Conservation (phyloP, 2,797 vertebrate species). For the Podarcis siculus region DNA sequence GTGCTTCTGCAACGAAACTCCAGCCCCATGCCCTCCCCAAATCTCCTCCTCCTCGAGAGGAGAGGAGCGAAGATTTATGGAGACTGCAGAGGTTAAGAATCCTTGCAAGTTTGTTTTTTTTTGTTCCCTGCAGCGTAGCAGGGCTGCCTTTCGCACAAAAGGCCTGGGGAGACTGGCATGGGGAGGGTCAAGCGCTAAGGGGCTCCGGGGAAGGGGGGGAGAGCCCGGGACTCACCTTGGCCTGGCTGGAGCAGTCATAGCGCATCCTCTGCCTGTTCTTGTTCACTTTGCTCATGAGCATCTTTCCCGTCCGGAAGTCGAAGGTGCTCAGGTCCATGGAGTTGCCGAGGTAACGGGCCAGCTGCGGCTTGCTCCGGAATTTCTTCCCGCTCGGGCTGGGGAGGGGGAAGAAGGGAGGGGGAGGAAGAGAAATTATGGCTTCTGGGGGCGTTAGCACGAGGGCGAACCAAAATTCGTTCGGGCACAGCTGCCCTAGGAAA, state of each 20-base stretch:
- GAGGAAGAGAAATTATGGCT: background rate
- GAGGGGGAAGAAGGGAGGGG: background rate
- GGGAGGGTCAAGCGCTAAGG: no score
- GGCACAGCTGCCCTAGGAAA: no score
- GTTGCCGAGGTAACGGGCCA: slow-evolving; percentile 98
- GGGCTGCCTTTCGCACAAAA: no score
- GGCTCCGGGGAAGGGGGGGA: rapidly evolving
- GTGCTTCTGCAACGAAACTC: no score
- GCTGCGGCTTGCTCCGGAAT: slow-evolving; percentile 98
- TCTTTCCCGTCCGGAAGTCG: slow-evolving; percentile 96
- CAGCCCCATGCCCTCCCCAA: no score
- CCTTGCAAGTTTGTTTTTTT: no score
- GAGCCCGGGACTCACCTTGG: slow-evolving; percentile 83
- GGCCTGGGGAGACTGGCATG: no score
- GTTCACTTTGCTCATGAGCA: slow-evolving; percentile 97
- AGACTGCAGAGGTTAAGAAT: no score
- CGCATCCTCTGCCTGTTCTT: slow-evolving; percentile 95
- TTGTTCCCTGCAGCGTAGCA: no score
- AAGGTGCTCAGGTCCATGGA: slow-evolving; percentile 98
- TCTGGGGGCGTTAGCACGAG: background rate
- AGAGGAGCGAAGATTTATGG: no score
- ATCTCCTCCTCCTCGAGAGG: no score
- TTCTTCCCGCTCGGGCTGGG: slow-evolving; percentile 98
- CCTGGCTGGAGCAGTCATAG: slow-evolving; percentile 94
- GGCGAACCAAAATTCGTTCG: no score